These are phyloP conservation scores for Chymomyza costata DNA, from an alignment of 1,140 invertebrate genomes.

Conservation along the genomic window DNA sequence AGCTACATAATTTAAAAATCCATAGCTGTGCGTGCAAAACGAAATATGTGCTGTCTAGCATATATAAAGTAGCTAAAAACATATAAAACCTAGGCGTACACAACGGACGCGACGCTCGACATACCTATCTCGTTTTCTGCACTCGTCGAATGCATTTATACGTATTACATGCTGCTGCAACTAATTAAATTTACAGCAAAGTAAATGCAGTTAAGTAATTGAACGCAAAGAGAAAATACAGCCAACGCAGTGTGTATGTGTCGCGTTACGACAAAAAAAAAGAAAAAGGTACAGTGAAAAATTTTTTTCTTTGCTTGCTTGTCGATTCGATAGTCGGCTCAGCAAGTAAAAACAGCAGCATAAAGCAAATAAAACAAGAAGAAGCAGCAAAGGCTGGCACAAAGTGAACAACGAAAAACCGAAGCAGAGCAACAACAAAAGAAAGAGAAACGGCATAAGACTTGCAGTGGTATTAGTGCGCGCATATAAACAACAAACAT, in stretches of 20 bases:
- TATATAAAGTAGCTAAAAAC: slow-evolving; percentile 22
- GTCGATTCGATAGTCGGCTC: slow-evolving; percentile 58
- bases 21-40: slow-evolving; percentile 12
- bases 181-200: slow-evolving; percentile 32
- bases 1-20: slow-evolving; percentile 6
- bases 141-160: too few relatives aligned
- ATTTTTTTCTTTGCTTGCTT: slow-evolving; percentile 42
- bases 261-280: slow-evolving; percentile 27
- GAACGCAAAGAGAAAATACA: slow-evolving; percentile 21
- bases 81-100: slow-evolving; percentile 55
- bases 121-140: slow-evolving; percentile 34
- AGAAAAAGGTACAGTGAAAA: slow-evolving; percentile 66
- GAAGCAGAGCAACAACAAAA: slow-evolving; percentile 41
- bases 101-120: slow-evolving; percentile 34
- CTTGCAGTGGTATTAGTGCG: slow-evolving; percentile 21
- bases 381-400: slow-evolving; percentile 36
- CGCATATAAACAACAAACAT: slow-evolving; percentile 53
- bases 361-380: slow-evolving; percentile 25
- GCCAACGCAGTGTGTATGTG: slow-evolving; percentile 28
- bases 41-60: slow-evolving; percentile 13
- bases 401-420: slow-evolving; percentile 41
- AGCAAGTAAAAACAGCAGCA: too few relatives aligned
- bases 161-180: slow-evolving; percentile 20
- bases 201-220: slow-evolving; percentile 35
- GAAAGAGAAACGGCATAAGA: slow-evolving; percentile 45